These are phyloP conservation scores for Nanorana parkeri DNA, from an alignment of 2,113 vertebrate species.

Conservation along the genomic window DNA sequence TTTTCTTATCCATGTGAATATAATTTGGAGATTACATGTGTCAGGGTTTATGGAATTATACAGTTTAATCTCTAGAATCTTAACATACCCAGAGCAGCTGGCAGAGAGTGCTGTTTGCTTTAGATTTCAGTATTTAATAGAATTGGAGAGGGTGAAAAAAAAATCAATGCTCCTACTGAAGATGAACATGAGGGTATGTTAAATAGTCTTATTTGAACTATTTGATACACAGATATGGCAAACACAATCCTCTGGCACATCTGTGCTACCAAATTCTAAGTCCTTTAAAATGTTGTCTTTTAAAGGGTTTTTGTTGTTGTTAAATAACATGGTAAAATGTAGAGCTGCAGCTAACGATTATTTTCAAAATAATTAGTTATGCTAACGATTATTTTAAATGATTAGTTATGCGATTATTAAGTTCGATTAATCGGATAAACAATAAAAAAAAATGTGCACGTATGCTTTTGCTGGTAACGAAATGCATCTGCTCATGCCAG, in stretches of 20 bases:
- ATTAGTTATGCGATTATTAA: no score
- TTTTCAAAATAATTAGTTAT: no score
- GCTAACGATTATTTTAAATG: no score
- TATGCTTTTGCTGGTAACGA: no score
- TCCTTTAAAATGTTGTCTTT: not conserved
- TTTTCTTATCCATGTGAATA: conserved; percentile 88
- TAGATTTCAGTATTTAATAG: conserved; percentile 55
- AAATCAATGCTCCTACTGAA: not conserved
- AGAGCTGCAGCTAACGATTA: no score
- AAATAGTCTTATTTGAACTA: not conserved
- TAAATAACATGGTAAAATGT: no score
- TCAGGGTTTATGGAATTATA: conserved; percentile 84
- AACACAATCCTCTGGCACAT: no score
- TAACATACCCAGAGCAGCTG: conserved; percentile 64
- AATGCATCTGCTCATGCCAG: no score
- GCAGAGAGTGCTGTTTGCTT: conserved; percentile 57
- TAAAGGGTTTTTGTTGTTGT: no score
- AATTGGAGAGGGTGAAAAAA: conserved; percentile 10
- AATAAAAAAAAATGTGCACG: no score
- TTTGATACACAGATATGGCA: not conserved
- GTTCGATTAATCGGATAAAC: no score
- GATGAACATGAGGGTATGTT: not conserved
- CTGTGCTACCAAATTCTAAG: not conserved
- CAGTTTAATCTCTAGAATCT: conserved; percentile 74
- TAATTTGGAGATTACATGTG: conserved; percentile 89